Percentiles rank a stretch among this genome's conserved stretches.
Conservation (phyloP, 2,888 invertebrate species). For the Drosophila anomalata region DNA sequence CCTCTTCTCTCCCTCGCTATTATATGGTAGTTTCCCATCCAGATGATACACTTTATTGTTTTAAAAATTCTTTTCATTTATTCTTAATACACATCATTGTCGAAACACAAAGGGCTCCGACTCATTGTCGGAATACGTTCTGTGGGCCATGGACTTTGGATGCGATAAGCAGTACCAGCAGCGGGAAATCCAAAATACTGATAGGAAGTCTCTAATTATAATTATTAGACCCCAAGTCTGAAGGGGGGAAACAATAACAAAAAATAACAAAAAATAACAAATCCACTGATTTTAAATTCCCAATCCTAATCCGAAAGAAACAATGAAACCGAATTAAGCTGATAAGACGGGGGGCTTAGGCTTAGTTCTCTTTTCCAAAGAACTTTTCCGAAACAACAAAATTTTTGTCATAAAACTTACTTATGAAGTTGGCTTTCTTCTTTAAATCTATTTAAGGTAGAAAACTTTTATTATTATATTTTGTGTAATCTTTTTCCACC, state of each 20-base stretch:
- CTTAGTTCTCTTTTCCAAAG: background rate
- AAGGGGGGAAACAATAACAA: too few species aligned
- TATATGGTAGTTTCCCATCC: constrained; percentile 18
- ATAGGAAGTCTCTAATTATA: constrained; percentile 7
- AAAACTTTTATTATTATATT: background rate
- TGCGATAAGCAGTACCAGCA: constrained; percentile 8
- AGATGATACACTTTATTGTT: constrained; percentile 18
- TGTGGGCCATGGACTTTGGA: background rate
- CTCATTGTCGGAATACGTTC: constrained; percentile 11
- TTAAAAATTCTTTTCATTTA: constrained; percentile 12
- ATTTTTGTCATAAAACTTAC: too few species aligned
- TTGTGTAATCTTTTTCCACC: background rate
- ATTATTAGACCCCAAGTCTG: background rate
- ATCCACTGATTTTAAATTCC: background rate
- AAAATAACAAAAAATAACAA: too few species aligned
- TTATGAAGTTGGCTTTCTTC: background rate
- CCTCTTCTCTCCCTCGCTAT: background rate
- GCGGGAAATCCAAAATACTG: background rate
- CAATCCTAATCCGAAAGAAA: background rate
- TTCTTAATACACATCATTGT: constrained; percentile 16
- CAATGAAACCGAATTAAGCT: background rate
- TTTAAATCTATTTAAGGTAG: background rate
- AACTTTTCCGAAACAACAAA: too few species aligned
- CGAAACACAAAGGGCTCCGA: constrained; percentile 6
- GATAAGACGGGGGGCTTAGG: background rate